Evolutionary conservation across 2,113 vertebrate species (phyloP), one percentile per base, ranked within the genome.

Genomic region (western clawed frog (Xenopus tropicalis)): DNA sequence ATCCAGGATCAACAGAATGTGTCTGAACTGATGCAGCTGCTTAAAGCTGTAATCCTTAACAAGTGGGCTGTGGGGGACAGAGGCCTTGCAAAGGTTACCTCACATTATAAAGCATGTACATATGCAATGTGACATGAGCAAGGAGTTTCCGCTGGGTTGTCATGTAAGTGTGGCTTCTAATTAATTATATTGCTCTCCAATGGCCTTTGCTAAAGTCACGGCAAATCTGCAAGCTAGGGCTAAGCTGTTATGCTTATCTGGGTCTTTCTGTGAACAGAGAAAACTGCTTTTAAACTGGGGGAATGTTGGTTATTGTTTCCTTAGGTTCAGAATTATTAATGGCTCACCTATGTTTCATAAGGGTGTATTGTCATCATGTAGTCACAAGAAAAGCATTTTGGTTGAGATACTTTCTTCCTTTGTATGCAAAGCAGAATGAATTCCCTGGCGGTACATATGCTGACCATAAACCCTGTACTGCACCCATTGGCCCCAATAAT

Each of bases 1-100:
- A 69, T 71, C 69, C 37, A 57, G 46, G 66, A 78, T 70, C 77
- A 82, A 80, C 71, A 80, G 72, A 65, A 0, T 76, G 72, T 80
- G 78, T 77, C 69, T 29, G 74, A 74, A 80, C 62, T 57, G 51
- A 78, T 78, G 79, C 51, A 80, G 42, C 77, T 61, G 65, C 62
- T 24, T 61, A 21, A 64, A 73, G 14, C 58, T 73, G 62, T 79
- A 81, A 78, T 52, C 70, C 44, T 68, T 76, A 65, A 73, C 66
- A 66, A 74, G 69, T 73, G 77, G 66, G 25, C 57, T 69, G 19
- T 17, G 13, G 66, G 66, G 44, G 59, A 19, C 61, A 25, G 57
- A 43, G 20, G 61, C 29, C 37, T 66, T 56, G 56, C 64, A 37
- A 54, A 46, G 24, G 14, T 68, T 22, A 43, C 11, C 25, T 42